Base-by-base conservation (phyloP, 2,797 vertebrate genomes). In the Bradypodion pumilum region DNA sequence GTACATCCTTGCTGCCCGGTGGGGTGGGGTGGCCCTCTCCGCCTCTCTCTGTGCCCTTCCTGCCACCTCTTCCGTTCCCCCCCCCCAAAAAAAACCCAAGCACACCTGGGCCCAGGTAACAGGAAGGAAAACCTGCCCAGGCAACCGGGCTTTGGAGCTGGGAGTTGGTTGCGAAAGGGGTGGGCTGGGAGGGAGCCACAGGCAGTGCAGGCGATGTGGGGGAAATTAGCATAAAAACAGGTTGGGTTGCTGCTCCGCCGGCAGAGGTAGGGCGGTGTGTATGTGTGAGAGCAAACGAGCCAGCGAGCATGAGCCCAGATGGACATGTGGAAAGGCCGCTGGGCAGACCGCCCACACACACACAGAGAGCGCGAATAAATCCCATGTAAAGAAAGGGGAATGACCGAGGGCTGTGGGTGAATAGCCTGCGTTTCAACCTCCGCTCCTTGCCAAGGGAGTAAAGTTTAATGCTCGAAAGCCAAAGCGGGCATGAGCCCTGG, bases 231-330 rank as follows among this genome's bases (percentile, higher is more conserved):
- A 84, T 83, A 86, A 84, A 87, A 87, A 87, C 88, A 91, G 91
- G 89, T 90, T 87, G 91, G 91, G 81, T 56, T 40, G 78, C 86
- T 63, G 82, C 87, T 8, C 46, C 12, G 13, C 52, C 16, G 52
- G 49, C 16, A 52, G 9, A 52, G n/a, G 49, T 15, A 52, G 49
- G 88, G 95, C 94, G 93, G 94, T 94, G 95, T 96, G 88, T 87
- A 95, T 91, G 87, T 91, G 83, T 88, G 62, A 32, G 42, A 65
- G 46, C 49, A 66, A 62, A 15, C 35, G 89, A 89, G 91, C 88
- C 46, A 15, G 49, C 8, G 49, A 49, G 49, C 8, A 10, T 52
- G 9, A 52, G 49, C 8, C 49, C 49, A 52, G 49, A 15, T 49
- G 16, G 49, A 52, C 16, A 9, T 52, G 15, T 15, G 15, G 9